A percentile compares a stretch with the other conserved stretches of the same genome.
Evolutionary conservation across 1,140 invertebrate species (phyloP).

Genomic region (Acromyrmex charruanus): DNA sequence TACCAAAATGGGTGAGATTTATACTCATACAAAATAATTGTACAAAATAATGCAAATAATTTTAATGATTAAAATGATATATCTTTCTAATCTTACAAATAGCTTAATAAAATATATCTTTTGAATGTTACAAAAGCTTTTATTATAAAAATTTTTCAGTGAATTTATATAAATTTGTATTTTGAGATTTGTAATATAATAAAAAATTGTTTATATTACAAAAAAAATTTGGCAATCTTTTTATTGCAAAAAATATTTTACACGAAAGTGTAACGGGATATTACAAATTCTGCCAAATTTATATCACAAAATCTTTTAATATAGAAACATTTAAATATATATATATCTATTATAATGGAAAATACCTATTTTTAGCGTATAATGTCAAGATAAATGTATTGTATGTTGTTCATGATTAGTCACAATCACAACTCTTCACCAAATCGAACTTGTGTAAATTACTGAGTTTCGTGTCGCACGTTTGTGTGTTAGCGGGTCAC

Average conservation of each 20-base stretch:
- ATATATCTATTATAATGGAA: background rate
- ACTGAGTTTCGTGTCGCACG: constrained; percentile 41
- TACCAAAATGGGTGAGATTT: background rate
- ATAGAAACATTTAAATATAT: too few relatives aligned
- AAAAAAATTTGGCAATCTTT: background rate
- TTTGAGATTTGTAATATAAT: background rate
- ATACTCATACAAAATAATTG: background rate
- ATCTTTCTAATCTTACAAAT: background rate
- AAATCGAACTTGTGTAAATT: background rate
- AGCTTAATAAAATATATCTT: too few relatives aligned
- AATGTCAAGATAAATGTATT: background rate
- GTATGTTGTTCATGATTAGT: background rate
- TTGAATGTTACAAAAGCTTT: background rate
- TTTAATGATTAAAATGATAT: constrained; percentile 19
- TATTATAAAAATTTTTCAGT: background rate
- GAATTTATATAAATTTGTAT: background rate
- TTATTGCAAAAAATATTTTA: background rate
- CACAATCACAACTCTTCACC: background rate
- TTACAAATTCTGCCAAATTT: background rate
- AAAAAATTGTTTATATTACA: constrained; percentile 20
- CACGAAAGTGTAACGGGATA: background rate
- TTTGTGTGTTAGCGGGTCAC: constrained; percentile 65
- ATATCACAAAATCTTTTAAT: background rate
- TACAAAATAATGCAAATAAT: background rate
- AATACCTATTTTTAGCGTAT: too few relatives aligned